These are phyloP conservation scores for Coronaproctus castanopsis DNA, from an alignment of 2,888 invertebrate genomes.

Conservation along the genomic window DNA sequence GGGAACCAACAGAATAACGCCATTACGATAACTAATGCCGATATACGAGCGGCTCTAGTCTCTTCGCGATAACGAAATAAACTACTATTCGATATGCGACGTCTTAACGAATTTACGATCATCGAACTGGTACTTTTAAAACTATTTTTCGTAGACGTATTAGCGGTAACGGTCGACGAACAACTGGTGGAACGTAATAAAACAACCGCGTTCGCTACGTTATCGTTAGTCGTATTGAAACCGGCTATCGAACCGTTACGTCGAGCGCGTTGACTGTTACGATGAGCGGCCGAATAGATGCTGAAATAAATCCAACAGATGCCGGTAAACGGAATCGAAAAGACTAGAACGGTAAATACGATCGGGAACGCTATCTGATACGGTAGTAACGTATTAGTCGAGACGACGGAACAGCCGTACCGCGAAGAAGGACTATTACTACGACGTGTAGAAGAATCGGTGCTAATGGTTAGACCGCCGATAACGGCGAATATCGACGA, in stretches of 20 bases:
- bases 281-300: conserved; percentile 54
- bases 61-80: conserved; percentile 71
- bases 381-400: conserved; percentile 21
- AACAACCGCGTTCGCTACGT: conserved; percentile 21
- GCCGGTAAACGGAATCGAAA: conserved; percentile 34
- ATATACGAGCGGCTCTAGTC: conserved; percentile 70
- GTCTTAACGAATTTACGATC: conserved; percentile 44
- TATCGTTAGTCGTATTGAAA: background rate
- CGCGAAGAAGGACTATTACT: conserved; percentile 2
- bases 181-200: too few species aligned
- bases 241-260: conserved; percentile 25
- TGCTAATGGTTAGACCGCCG: conserved; percentile 23
- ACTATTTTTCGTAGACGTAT: conserved; percentile 23
- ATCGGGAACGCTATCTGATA: conserved; percentile 30
- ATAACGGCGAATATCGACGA: conserved; percentile 28
- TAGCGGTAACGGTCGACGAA: too few species aligned
- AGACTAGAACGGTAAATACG: conserved; percentile 29
- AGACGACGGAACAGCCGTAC: background rate
- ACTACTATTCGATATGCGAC: conserved; percentile 60
- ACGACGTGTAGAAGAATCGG: conserved; percentile 1
- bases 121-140: conserved; percentile 35
- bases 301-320: conserved; percentile 53
- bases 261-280: conserved; percentile 41
- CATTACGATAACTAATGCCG: conserved; percentile 54
- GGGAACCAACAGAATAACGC: conserved; percentile 37